Evolutionary conservation across 2,797 vertebrate genomes (phyloP), one percentile per base, ranked within the genome.

Genomic region (Malacoraja senta): DNA sequence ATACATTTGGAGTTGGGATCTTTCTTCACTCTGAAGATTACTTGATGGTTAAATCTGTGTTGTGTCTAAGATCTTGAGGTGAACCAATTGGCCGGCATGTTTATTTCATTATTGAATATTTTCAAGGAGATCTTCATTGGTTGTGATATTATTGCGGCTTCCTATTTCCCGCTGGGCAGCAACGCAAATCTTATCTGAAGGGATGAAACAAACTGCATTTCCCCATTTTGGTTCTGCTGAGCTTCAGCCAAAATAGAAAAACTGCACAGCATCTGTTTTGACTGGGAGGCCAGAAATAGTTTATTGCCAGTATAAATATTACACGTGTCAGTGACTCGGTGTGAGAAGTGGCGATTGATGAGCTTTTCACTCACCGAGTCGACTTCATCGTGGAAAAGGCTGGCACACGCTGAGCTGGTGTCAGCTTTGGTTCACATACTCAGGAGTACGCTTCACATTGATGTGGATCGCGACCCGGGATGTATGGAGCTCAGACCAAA

Each of bases 191-290:
- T 84, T 61, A 53, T 13, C 58, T 86, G 15, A 86, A 8, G 29
- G 61, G 19, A 65, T 86, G 83, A 65, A 61, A 86, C 1, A 65
- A 86, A 2, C 7, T n/a, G 19, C 61, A 8, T 19, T 29, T 26
- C 61, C 63, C 29, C 61, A 17, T 7, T 86, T 86, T 26, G 61
- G 83, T 65, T 86, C 83, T 86, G 83, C n/a, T n/a, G 29, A 29
- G 83, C n/a, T 65, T 63, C n/a, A 29, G 15, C 15, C 15, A n/a
- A 32, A 65, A 58, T 61, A 86, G 83, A 63, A 86, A 63, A 86
- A 86, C 58, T 86, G 83, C n/a, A 61, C 58, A 32, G 63, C 58
- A 86, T 86, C 58, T 86, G 83, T 63, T 86, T 65, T 86, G 83
- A 65, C 61, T 12, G 61, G 12, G 58, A 86, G 63, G 29, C 83